Conservation (phyloP, 1,140 invertebrate genomes). For the Pseudomyrmex pallidus region DNA sequence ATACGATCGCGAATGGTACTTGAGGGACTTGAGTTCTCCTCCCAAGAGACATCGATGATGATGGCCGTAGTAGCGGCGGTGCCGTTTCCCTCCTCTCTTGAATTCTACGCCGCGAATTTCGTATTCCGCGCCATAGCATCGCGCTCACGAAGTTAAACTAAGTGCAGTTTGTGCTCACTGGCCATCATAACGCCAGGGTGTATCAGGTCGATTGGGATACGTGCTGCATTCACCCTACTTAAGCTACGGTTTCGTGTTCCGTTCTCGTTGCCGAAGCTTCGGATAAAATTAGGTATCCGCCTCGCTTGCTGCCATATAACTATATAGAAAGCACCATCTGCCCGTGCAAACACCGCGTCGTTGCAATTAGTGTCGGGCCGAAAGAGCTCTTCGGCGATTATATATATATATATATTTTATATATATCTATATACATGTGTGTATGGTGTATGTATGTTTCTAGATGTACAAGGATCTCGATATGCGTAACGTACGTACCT, state of each 20-base stretch:
- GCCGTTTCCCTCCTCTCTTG: not conserved
- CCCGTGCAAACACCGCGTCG: conserved; percentile 12
- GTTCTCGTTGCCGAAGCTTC: conserved; percentile 61
- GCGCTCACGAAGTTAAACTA: conserved; percentile 72
- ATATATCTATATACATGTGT: no score
- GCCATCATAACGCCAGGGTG: conserved; percentile 72
- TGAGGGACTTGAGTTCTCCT: not conserved
- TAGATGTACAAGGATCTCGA: not conserved
- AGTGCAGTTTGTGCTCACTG: conserved; percentile 76
- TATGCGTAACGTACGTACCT: not conserved
- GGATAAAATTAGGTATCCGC: conserved; percentile 71
- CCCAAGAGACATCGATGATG: conserved; percentile 61
- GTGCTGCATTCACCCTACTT: conserved; percentile 65
- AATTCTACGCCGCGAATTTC: conserved; percentile 67
- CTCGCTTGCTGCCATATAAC: conserved; percentile 25
- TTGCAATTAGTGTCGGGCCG: conserved; percentile 46
- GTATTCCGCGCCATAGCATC: conserved; percentile 72
- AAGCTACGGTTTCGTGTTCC: conserved; percentile 63
- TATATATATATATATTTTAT: no score
- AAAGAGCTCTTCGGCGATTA: conserved; percentile 38
- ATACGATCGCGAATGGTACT: conserved; percentile 55
- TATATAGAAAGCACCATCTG: conserved; percentile 46
- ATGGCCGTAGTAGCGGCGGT: conserved; percentile 19
- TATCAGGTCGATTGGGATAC: conserved; percentile 75
- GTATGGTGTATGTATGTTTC: not conserved